Evolutionary conservation across 2,113 vertebrate genomes (phyloP).

Genomic region (Eulemur rufifrons): DNA sequence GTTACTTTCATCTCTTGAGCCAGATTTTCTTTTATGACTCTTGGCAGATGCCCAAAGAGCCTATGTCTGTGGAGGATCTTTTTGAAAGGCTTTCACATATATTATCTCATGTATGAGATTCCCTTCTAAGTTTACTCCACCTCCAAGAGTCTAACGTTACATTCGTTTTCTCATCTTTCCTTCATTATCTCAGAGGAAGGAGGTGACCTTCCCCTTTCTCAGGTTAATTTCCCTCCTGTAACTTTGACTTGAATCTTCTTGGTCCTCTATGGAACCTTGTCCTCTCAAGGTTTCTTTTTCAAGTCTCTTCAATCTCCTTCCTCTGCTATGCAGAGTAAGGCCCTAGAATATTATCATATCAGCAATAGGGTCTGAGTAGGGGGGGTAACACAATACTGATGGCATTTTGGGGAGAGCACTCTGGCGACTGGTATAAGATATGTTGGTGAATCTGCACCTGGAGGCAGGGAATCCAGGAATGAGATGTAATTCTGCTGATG

Average conservation of each 20-base stretch:
- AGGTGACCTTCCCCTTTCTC: background rate
- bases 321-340: background rate
- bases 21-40: conserved; percentile 42
- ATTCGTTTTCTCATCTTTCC: background rate
- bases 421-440: background rate
- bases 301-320: background rate
- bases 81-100: background rate
- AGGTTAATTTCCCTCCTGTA: background rate
- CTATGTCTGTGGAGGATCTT: conserved; percentile 5
- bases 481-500: background rate
- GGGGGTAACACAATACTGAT: background rate
- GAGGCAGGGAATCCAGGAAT: background rate
- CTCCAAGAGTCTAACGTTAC: background rate
- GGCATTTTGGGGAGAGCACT: background rate
- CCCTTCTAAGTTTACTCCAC: background rate
- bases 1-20: conserved; percentile 21
- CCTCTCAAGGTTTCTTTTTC: background rate
- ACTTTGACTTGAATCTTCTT: background rate
- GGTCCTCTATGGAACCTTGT: background rate
- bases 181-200: background rate
- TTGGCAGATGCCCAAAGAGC: conserved; percentile 26
- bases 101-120: background rate
- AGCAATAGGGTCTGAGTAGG: background rate
- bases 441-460: background rate
- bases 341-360: background rate